A percentile compares a stretch with the other conserved stretches of the same genome.
phyloP scores from a whole-genome alignment of 1,140 invertebrate species.

The Anthonomus grandis region DNA sequence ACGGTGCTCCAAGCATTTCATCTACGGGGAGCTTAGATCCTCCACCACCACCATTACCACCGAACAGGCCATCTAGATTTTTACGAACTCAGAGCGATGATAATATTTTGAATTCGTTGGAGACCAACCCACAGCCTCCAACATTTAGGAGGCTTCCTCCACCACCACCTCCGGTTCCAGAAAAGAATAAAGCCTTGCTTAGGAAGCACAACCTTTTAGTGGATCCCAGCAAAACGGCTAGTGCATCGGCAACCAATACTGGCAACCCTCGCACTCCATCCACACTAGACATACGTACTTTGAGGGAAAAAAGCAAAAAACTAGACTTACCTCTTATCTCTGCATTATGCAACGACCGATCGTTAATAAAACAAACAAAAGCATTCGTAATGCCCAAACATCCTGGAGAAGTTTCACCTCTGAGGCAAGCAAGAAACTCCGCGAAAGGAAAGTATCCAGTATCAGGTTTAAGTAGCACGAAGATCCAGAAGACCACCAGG shows the following conservation, averaged over 20 bases:
- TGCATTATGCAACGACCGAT: constrained; percentile 84
- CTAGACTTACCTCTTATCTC: constrained; percentile 84
- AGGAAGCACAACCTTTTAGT: constrained; percentile 24
- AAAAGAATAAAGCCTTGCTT: constrained; percentile 21
- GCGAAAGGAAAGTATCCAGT: constrained; percentile 57
- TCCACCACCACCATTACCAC: constrained; percentile 55
- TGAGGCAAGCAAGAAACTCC: constrained; percentile 35
- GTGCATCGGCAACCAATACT: constrained; percentile 4
- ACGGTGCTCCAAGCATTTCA: constrained; percentile 54
- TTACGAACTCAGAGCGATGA: constrained; percentile 71
- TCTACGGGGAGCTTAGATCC: constrained; percentile 58
- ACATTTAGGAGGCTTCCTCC: constrained; percentile 66
- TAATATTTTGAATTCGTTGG: constrained; percentile 64
- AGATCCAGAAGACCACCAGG: constrained; percentile 56
- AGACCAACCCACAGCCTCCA: constrained; percentile 51
- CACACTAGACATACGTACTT: constrained; percentile 72
- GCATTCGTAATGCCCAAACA: constrained; percentile 73
- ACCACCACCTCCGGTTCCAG: constrained; percentile 59
- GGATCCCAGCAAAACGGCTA: constrained; percentile 21
- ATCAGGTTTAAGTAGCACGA: constrained; percentile 58
- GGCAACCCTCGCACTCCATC: constrained; percentile 30
- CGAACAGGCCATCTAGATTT: constrained; percentile 56
- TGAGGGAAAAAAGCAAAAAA: constrained; percentile 83
- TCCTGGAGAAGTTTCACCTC: constrained; percentile 44
- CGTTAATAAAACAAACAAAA: constrained; percentile 79